phyloP scores from a whole-genome alignment of 2,888 invertebrate species.

The Xanthorhoe spadicearia region DNA sequence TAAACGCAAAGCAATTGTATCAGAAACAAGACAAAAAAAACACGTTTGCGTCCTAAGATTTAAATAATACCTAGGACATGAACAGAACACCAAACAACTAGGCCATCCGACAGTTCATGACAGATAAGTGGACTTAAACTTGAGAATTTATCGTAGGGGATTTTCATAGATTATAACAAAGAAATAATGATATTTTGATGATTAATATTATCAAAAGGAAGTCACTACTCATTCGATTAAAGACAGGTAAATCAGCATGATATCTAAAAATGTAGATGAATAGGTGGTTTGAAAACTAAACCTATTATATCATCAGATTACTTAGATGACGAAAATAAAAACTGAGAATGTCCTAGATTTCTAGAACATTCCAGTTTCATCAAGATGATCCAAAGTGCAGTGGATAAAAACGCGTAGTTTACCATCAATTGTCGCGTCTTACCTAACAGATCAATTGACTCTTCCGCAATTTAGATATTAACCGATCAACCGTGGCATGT shows the following conservation, averaged over 20 bases:
- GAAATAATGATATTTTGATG: background rate
- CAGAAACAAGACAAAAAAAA: too few relatives aligned
- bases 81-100: background rate
- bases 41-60: too few relatives aligned
- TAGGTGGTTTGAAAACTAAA: too few relatives aligned
- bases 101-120: background rate
- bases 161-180: background rate
- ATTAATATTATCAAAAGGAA: background rate
- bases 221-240: background rate
- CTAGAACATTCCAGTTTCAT: background rate
- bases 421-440: conserved; percentile 33
- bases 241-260: background rate
- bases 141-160: background rate
- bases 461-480: conserved; percentile 40
- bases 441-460: conserved; percentile 43
- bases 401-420: conserved; percentile 29
- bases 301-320: too few relatives aligned
- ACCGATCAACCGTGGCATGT: conserved; percentile 11
- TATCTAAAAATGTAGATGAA: background rate
- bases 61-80: too few relatives aligned
- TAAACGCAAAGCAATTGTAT: too few relatives aligned
- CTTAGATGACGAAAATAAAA: too few relatives aligned
- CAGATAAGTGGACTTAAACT: background rate
- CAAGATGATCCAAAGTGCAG: background rate
- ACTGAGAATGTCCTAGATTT: background rate